Evolutionary conservation across 2,113 vertebrate genomes (phyloP).

Genomic region (Toxotes jaculatrix): DNA sequence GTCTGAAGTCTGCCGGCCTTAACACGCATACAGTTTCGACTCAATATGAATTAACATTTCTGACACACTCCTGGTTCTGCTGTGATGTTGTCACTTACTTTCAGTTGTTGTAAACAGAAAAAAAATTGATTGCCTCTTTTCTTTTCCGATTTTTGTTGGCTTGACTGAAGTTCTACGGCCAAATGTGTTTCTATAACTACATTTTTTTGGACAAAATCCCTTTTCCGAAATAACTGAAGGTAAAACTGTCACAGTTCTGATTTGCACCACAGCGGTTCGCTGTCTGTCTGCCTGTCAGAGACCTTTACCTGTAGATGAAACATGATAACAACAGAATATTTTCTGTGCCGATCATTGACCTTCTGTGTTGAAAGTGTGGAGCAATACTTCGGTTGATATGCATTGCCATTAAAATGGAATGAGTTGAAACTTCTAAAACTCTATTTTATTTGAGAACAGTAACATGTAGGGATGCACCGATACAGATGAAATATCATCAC

Average conservation of each 20-base stretch:
- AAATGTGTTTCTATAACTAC: slow-evolving; percentile 13
- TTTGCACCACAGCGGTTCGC: slow-evolving; percentile 9
- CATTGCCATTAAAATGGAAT: slow-evolving; percentile 48
- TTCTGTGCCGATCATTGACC: slow-evolving; percentile 45
- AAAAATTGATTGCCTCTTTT: slow-evolving; percentile 17
- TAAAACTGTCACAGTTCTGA: neutral
- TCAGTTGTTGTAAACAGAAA: slow-evolving; percentile 6
- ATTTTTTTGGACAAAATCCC: slow-evolving; percentile 19
- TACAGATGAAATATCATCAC: slow-evolving; percentile 23
- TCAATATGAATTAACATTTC: slow-evolving; percentile 13
- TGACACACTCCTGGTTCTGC: slow-evolving; percentile 6
- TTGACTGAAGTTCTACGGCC: slow-evolving; percentile 1
- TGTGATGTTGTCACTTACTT: slow-evolving; percentile 12
- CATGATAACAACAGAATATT: slow-evolving; percentile 25
- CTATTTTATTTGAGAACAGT: slow-evolving; percentile 58
- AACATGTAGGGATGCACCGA: slow-evolving; percentile 72
- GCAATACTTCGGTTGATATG: slow-evolving; percentile 50
- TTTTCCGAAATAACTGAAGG: slow-evolving; percentile 13
- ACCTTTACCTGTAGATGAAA: slow-evolving; percentile 49
- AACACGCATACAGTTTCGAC: slow-evolving; percentile 7
- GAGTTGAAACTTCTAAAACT: slow-evolving; percentile 59
- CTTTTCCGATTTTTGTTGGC: neutral
- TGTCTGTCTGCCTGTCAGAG: slow-evolving; percentile 25
- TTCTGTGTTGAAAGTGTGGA: slow-evolving; percentile 48
- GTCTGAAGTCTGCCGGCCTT: neutral